Base-by-base conservation (phyloP, 37 sponge, comb jelly and placozoan genomes). In the Cliona cf. orientalis region DNA sequence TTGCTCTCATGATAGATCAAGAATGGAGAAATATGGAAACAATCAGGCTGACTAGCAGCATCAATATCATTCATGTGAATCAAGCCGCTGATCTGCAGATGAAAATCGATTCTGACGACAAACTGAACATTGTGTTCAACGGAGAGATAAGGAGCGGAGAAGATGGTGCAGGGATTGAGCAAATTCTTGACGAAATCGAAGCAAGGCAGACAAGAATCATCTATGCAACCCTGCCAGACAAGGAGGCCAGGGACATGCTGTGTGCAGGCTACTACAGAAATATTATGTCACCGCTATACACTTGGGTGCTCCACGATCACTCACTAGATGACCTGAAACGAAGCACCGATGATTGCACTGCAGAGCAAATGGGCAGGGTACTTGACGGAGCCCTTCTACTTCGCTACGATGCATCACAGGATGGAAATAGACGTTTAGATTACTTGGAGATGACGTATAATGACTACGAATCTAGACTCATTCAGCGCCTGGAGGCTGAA, bases 291-390 rank as follows among this genome's bases (percentile, higher is more conserved):
- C 86, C 86, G 26, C 25, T 35, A 1, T 78, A 71, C 41, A 32
- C 71, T 28, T 85, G 46, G 60, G 70, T 85, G 28, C 37, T 85
- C 25, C 76, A 75, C 53, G 58, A 41, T 25, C 67, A 40, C 33
- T 31, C 45, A 28, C 38, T 72, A 19, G 46, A 69, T 12, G 46
- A 72, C 41, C 21, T 81, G 3, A 42, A 42, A 29, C 29, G 32
- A 11, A 22, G 23, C 17, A 73, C 12, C 3, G 38, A 25, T 2
- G 29, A 28, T 23, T 85, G 86, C 37, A 26, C 6, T 69, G 61
- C 23, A 33, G 46, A 22, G 19, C 33, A 31, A n/a, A 55, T 85
- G 86, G 37, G 5, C 33, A 28, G 58, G 25, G 78, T 68, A 21
- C 33, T 85, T 17, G 45, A 78, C 5, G 71, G 78, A 2, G 58